Base-by-base conservation (phyloP, 2,113 vertebrate genomes). In the Siniperca chuatsi region DNA sequence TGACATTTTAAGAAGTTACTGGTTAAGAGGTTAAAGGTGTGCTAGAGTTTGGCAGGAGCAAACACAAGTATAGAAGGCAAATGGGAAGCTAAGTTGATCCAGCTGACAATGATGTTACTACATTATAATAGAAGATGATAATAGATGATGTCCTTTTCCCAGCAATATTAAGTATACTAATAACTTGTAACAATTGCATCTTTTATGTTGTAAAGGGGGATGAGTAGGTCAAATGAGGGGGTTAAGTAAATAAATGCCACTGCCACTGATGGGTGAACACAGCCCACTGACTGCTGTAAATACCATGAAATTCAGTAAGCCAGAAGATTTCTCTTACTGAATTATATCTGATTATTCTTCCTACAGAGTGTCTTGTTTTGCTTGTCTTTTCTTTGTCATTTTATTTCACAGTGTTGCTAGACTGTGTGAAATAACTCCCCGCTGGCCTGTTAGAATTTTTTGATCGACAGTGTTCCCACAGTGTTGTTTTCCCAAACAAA, bases 331-430 rank as follows among this genome's bases (percentile, higher is more conserved):
- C 44, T 55, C 46, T 60, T 6, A 0, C 48, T 55, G 50, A 75
- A 66, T 73, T 25, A n/a, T 33, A 23, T 48, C 20, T 54, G 33
- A 80, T 65, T 76, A 18, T 58, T 52, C 3, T 60, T 66, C 33
- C 29, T 25, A 33, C 35, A 20, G 35, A 44, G 35, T 16, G 29
- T 35, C 33, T 60, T 18, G 37, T 64, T 87, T 52, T 69, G 44
- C 67, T 72, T n/a, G 33, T 35, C 21, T 72, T 72, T 81, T 35
- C 21, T 72, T 72, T 81, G 23, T 60, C 21, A 61, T 73, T 50
- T 8, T 13, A 16, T 60, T 77, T 71, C 40, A 58, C 65, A 75
- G 35, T 72, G 23, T 72, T 58, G 50, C 57, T 52, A 1, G 55
- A 76, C 50, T 62, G 73, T 70, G 66, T 82, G 42, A 76, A 70